Percentiles rank a stretch among this genome's conserved stretches.
phyloP scores from a whole-genome alignment of 2,797 vertebrate species.

The Mergus octosetaceus region DNA sequence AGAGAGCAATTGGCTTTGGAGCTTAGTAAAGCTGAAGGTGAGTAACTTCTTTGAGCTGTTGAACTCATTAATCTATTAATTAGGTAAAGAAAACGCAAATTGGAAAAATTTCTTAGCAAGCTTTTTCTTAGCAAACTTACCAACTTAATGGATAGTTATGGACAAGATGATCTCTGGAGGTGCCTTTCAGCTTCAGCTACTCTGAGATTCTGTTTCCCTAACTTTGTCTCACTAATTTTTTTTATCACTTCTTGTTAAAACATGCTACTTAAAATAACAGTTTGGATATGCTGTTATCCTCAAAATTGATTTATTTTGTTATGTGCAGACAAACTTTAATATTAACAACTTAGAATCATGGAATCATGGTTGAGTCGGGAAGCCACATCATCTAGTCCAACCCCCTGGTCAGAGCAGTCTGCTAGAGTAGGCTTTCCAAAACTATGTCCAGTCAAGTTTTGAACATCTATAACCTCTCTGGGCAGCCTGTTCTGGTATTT shows the following conservation, averaged over 20 bases:
- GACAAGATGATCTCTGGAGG: neutral
- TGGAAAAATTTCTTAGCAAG: neutral
- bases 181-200: neutral
- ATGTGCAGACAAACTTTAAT: neutral
- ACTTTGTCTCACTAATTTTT: neutral
- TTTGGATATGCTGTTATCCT: neutral
- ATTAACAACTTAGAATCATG: neutral
- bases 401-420: neutral
- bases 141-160: neutral
- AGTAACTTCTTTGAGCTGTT: conserved; percentile 2
- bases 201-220: neutral
- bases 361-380: neutral
- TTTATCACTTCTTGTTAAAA: no score
- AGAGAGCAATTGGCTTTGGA: conserved; percentile 93
- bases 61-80: neutral
- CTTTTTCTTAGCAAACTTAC: neutral
- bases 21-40: conserved; percentile 92
- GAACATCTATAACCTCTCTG: neutral
- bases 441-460: neutral
- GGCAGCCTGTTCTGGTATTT: neutral
- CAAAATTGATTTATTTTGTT: neutral
- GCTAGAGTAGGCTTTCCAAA: neutral
- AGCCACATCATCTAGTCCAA: neutral
- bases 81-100: neutral
- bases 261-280: neutral